These are phyloP conservation scores for Saguinus midas DNA, from an alignment of 2,113 vertebrate genomes.

Conservation along the genomic window DNA sequence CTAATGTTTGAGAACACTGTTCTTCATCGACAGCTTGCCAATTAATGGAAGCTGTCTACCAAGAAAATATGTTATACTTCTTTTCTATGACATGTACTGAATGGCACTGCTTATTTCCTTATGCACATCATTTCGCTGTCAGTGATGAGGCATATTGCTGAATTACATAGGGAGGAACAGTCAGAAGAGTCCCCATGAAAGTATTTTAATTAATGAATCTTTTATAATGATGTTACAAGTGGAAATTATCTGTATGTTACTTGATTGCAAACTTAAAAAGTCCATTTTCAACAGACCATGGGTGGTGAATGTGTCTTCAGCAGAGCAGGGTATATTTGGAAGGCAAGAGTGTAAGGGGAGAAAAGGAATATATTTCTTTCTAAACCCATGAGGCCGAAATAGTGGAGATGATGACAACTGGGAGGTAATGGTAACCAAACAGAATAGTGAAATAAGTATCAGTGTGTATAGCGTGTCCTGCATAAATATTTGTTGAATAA, in stretches of 20 bases:
- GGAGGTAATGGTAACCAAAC: neutral
- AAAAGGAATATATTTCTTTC: neutral
- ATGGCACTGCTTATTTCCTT: neutral
- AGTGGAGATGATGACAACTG: neutral
- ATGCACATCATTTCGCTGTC: neutral
- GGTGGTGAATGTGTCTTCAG: neutral
- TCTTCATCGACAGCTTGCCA: neutral
- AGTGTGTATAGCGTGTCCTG: neutral
- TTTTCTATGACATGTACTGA: neutral
- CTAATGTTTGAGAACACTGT: neutral
- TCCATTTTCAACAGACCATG: neutral
- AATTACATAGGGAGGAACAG: neutral
- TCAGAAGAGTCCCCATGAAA: neutral
- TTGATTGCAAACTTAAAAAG: neutral
- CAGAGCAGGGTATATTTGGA: neutral
- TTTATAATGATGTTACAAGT: neutral
- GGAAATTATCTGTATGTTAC: neutral
- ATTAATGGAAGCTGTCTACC: neutral
- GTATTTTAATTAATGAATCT: neutral
- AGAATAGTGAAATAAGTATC: neutral
- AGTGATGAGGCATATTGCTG: neutral
- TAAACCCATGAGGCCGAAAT: neutral
- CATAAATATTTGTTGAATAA: slow-evolving; percentile 8
- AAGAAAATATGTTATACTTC: neutral
- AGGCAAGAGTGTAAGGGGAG: neutral